phyloP scores from a whole-genome alignment of 53 echinoderm and acorn worm genomes.

The Hippasteria phrygiana region DNA sequence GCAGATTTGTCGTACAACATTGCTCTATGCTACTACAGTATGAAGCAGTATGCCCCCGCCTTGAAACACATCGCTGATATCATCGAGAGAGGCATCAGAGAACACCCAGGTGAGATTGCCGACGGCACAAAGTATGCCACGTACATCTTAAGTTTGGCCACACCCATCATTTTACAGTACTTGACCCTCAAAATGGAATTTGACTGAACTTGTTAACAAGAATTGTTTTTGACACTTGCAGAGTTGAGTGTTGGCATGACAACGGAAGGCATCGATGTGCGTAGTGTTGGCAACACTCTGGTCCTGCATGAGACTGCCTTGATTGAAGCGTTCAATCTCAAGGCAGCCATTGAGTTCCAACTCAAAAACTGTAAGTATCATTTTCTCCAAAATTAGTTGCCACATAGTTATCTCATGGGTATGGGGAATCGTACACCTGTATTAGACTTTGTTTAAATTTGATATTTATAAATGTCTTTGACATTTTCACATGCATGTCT shows the following conservation, averaged over 20 bases:
- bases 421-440: too few species aligned
- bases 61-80: slow-evolving; percentile 96
- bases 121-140: too few species aligned
- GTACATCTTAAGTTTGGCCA: too few species aligned
- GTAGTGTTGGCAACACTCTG: slow-evolving; percentile 98
- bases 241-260: slow-evolving; percentile 99
- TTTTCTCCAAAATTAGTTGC: background rate
- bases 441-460: too few species aligned
- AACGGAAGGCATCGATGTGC: slow-evolving; percentile 98
- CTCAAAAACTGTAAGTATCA: slow-evolving; percentile 90
- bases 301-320: slow-evolving; percentile 96
- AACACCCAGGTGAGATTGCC: slow-evolving; percentile 96
- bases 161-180: background rate
- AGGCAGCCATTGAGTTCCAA: slow-evolving; percentile 97
- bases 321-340: slow-evolving; percentile 98
- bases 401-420: too few species aligned
- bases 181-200: background rate
- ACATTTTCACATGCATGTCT: too few species aligned
- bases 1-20: slow-evolving; percentile 98
- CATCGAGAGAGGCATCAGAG: slow-evolving; percentile 94
- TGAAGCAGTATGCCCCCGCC: slow-evolving; percentile 99
- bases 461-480: too few species aligned
- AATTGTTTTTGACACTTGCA: background rate
- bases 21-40: slow-evolving; percentile 96
- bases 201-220: background rate